Evolutionary conservation across 2,888 invertebrate species (phyloP).

Genomic region (Mayetiola destructor): DNA sequence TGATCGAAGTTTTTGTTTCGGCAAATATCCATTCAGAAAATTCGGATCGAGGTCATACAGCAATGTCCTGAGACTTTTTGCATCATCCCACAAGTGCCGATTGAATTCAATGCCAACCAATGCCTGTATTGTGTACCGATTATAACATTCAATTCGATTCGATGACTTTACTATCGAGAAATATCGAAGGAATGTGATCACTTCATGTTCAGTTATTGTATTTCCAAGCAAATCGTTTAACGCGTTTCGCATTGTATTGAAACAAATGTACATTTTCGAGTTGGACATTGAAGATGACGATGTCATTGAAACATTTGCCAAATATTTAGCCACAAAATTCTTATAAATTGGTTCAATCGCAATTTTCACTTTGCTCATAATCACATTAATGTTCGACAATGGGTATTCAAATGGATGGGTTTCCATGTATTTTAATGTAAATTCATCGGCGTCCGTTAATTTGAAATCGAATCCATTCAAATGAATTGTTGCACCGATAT

Average conservation of each 20-base stretch:
- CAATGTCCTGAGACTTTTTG: conserved; percentile 45
- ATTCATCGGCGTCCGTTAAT: conserved; percentile 70
- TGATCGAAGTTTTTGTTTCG: conserved; percentile 44
- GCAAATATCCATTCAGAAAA: conserved; percentile 41
- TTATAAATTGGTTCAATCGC: conserved; percentile 56
- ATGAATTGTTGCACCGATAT: conserved; percentile 63
- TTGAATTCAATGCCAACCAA: conserved; percentile 56
- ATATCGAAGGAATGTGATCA: conserved; percentile 56
- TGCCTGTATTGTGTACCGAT: conserved; percentile 41
- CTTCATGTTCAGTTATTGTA: conserved; percentile 65
- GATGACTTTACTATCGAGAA: conserved; percentile 42
- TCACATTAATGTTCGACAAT: conserved; percentile 45
- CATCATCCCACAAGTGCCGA: conserved; percentile 57
- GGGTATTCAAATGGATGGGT: conserved; percentile 52
- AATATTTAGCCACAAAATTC: conserved; percentile 57
- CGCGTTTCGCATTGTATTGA: conserved; percentile 33
- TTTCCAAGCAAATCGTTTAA: conserved; percentile 50
- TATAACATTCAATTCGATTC: conserved; percentile 35
- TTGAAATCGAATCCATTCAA: conserved; percentile 67
- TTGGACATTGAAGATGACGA: conserved; percentile 28
- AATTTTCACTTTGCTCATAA: conserved; percentile 59
- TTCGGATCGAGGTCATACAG: conserved; percentile 42
- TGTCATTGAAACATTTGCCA: conserved; percentile 33
- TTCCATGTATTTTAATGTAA: conserved; percentile 78
- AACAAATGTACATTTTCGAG: conserved; percentile 22